These are phyloP conservation scores for Ormyrus rosae DNA, from an alignment of 2,888 invertebrate species.

Conservation along the genomic window DNA sequence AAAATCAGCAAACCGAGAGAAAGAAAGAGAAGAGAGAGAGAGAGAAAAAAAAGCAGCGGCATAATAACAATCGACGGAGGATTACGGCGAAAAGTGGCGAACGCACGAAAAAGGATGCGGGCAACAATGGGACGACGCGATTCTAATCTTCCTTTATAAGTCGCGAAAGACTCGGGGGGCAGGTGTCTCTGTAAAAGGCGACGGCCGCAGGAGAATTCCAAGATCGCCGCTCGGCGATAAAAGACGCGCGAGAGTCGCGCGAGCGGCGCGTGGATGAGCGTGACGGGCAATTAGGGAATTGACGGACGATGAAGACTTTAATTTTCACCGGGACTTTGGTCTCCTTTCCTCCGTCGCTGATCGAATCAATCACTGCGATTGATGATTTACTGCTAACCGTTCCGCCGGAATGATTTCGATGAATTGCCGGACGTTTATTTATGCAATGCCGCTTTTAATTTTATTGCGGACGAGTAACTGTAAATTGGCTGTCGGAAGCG, in stretches of 20 bases:
- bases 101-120: constrained; percentile 10
- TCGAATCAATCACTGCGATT: too few species aligned
- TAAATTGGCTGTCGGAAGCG: too few species aligned
- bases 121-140: constrained; percentile 9
- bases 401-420: too few species aligned
- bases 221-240: too few species aligned
- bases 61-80: constrained; percentile 4
- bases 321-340: too few species aligned
- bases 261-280: background rate
- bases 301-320: background rate
- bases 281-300: constrained; percentile 14
- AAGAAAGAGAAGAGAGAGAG: constrained; percentile 8
- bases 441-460: too few species aligned
- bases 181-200: background rate
- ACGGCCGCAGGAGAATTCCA: background rate
- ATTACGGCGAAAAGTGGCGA: constrained; percentile 28
- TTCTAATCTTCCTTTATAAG: constrained; percentile 39
- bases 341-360: too few species aligned
- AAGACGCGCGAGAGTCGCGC: too few species aligned
- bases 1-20: constrained; percentile 19
- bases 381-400: too few species aligned
- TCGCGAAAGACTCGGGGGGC: constrained; percentile 8
- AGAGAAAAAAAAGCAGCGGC: constrained; percentile 24
- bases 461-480: too few species aligned
- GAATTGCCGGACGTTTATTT: too few species aligned